phyloP scores from a whole-genome alignment of 2,113 vertebrate genomes.

The Callocephalon fimbriatum region DNA sequence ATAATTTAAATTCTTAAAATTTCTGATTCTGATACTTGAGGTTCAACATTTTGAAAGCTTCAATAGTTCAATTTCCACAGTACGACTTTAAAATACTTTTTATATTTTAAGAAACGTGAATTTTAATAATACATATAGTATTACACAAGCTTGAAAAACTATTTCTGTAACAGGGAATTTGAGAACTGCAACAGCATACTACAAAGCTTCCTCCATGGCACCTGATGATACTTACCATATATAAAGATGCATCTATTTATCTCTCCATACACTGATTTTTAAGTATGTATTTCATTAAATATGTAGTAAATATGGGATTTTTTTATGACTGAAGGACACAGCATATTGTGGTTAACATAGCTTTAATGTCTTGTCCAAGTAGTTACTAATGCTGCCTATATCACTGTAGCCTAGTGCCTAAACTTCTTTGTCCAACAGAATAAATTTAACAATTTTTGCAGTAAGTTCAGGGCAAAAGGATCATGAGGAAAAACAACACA shows the following conservation, averaged over 20 bases:
- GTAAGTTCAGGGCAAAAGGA: neutral
- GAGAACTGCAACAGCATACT: neutral
- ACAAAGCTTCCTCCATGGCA: fast-evolving
- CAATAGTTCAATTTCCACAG: neutral
- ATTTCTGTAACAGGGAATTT: neutral
- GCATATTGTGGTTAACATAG: neutral
- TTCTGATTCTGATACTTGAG: neutral
- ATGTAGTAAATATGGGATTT: neutral
- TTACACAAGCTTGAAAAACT: neutral
- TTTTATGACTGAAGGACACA: neutral
- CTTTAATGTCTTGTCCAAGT: neutral
- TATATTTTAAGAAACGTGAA: fast-evolving
- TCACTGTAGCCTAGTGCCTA: neutral
- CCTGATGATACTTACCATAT: neutral
- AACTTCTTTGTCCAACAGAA: neutral
- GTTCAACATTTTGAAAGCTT: neutral
- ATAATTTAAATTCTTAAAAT: neutral
- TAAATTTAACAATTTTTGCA: neutral
- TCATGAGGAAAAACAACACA: fast-evolving
- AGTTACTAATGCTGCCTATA: neutral
- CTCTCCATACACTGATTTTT: neutral
- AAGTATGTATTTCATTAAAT: neutral
- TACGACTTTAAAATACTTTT: neutral
- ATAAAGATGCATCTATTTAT: neutral
- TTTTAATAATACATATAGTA: neutral